Conservation (phyloP, 2,113 vertebrate genomes). For the Elephantulus edwardii region DNA sequence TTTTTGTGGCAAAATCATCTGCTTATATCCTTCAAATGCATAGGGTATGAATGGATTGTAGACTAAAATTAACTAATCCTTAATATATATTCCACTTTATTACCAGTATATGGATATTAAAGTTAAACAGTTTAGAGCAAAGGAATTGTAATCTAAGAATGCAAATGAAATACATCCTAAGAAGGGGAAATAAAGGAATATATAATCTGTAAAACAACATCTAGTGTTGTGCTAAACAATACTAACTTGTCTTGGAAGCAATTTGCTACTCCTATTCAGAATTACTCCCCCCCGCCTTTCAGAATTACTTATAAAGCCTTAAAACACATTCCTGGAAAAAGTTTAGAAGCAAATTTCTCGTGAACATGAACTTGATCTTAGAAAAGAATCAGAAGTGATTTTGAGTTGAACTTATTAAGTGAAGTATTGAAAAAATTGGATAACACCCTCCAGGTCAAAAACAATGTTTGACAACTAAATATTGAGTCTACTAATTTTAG, state of each 20-base stretch:
- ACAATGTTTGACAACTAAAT: slow-evolving; percentile 41
- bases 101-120: background rate
- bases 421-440: slow-evolving; percentile 33
- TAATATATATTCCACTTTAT: background rate
- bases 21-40: background rate
- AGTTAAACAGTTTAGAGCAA: background rate
- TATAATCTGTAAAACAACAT: background rate
- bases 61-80: background rate
- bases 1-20: background rate
- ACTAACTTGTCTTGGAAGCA: slow-evolving; percentile 42
- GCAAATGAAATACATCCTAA: background rate
- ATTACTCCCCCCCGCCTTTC: too few relatives aligned
- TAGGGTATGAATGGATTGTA: background rate
- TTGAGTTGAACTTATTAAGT: slow-evolving; percentile 17
- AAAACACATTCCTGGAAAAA: slow-evolving; percentile 15
- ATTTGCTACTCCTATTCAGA: slow-evolving; percentile 44
- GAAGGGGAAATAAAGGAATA: background rate
- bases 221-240: background rate
- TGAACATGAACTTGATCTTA: slow-evolving; percentile 31
- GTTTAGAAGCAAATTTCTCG: slow-evolving; percentile 32
- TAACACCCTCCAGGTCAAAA: slow-evolving; percentile 4
- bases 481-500: slow-evolving; percentile 32
- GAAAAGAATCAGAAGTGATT: slow-evolving; percentile 51
- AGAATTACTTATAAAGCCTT: slow-evolving; percentile 53
- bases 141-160: background rate